These are phyloP conservation scores for Myotis myotis DNA, from an alignment of 2,797 vertebrate genomes.

Conservation along the genomic window DNA sequence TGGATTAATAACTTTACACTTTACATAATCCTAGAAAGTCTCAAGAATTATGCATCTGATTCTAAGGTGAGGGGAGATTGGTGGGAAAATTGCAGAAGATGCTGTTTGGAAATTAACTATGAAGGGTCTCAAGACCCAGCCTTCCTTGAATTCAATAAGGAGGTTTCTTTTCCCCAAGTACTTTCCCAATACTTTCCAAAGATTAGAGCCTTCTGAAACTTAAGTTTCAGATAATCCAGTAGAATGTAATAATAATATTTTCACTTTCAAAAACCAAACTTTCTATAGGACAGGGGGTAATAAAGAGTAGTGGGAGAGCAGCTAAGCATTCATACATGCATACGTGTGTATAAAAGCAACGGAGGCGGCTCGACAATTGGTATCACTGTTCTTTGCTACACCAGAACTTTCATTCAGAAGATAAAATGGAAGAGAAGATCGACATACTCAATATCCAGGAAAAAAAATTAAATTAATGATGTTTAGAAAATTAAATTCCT, in stretches of 20 bases:
- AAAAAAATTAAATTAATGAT: not conserved
- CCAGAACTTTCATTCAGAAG: not conserved
- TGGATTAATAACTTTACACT: not conserved
- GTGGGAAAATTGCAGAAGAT: conserved; percentile 9
- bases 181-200: not conserved
- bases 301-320: not conserved
- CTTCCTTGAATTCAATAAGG: not conserved
- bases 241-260: not conserved
- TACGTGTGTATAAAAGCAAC: not conserved
- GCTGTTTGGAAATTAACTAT: conserved; percentile 1
- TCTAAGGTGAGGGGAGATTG: not conserved
- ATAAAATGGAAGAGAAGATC: not conserved
- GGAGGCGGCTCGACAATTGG: not conserved
- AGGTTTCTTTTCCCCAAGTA: not conserved
- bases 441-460: not conserved
- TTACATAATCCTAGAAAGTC: not conserved
- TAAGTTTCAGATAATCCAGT: not conserved
- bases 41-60: conserved; percentile 2
- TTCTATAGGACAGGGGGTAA: not conserved
- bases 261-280: not conserved
- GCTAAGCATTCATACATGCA: not conserved
- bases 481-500: conserved; percentile 14
- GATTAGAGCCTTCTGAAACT: not conserved
- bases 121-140: not conserved
- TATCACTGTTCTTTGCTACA: not conserved